These are phyloP conservation scores for Ooceraea biroi DNA, from an alignment of 1,140 invertebrate species.

Conservation along the genomic window DNA sequence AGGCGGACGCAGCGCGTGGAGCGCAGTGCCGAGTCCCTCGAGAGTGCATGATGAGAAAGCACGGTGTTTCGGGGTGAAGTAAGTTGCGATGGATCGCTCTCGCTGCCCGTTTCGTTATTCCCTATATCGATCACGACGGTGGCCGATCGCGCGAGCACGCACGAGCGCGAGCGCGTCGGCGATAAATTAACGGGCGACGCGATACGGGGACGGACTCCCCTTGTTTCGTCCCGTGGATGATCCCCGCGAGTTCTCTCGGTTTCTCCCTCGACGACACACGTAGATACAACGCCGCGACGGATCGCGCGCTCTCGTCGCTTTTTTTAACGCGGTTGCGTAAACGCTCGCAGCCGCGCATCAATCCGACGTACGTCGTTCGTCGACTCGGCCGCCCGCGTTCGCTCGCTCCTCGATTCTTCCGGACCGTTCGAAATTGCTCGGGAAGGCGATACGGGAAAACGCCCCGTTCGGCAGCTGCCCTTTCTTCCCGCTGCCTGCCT, in stretches of 20 bases:
- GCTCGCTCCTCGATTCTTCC: neutral
- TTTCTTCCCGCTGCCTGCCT: neutral
- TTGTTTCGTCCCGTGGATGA: neutral
- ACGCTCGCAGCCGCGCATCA: neutral
- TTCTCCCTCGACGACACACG: neutral
- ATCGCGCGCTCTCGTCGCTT: constrained; percentile 16
- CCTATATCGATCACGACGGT: constrained; percentile 5
- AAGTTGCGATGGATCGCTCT: constrained; percentile 65
- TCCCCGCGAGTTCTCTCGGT: neutral
- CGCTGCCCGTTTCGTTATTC: neutral
- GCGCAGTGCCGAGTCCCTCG: constrained; percentile 63
- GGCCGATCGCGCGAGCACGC: neutral
- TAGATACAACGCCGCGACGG: neutral
- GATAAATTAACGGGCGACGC: constrained; percentile 1
- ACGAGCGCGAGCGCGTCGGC: neutral
- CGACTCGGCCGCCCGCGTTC: constrained; percentile 30
- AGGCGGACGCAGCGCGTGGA: constrained; percentile 74
- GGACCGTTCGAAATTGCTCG: neutral
- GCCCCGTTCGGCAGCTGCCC: constrained; percentile 2
- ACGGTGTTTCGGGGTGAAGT: constrained; percentile 78
- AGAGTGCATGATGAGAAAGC: constrained; percentile 76
- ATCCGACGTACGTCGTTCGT: neutral
- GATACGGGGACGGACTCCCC: neutral
- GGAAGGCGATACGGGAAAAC: neutral
- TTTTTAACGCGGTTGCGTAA: constrained; percentile 57